phyloP scores from a whole-genome alignment of 2,113 vertebrate species.

The Camelus dromedarius region DNA sequence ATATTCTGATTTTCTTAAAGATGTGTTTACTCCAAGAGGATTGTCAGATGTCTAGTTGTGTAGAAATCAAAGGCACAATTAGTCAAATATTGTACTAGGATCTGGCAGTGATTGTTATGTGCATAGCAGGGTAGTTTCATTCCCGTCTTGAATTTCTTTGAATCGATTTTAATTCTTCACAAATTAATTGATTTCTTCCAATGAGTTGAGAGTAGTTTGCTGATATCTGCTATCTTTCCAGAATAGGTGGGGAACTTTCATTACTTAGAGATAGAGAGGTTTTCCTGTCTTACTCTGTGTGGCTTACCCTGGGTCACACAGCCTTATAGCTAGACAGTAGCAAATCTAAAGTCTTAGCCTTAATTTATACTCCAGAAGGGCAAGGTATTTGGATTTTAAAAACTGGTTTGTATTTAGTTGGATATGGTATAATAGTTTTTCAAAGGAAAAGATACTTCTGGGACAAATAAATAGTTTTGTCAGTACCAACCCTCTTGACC shows the following conservation, averaged over 20 bases:
- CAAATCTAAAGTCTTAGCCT: background rate
- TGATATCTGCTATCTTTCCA: background rate
- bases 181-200: background rate
- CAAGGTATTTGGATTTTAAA: background rate
- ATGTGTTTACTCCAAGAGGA: background rate
- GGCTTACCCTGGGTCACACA: background rate
- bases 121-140: background rate
- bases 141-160: slow-evolving; percentile 1
- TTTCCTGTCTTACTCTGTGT: background rate
- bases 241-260: background rate
- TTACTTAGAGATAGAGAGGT: background rate
- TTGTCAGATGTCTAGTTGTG: background rate
- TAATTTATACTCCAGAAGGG: background rate
- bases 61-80: background rate
- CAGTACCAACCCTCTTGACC: background rate
- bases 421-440: background rate
- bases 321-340: background rate
- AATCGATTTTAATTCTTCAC: background rate
- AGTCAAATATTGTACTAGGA: background rate
- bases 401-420: background rate
- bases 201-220: background rate
- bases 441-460: background rate
- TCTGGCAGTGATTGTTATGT: background rate
- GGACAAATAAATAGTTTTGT: background rate
- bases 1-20: slow-evolving; percentile 27